Evolutionary conservation across 2,113 vertebrate genomes (phyloP).

Genomic region (Limanda limanda): DNA sequence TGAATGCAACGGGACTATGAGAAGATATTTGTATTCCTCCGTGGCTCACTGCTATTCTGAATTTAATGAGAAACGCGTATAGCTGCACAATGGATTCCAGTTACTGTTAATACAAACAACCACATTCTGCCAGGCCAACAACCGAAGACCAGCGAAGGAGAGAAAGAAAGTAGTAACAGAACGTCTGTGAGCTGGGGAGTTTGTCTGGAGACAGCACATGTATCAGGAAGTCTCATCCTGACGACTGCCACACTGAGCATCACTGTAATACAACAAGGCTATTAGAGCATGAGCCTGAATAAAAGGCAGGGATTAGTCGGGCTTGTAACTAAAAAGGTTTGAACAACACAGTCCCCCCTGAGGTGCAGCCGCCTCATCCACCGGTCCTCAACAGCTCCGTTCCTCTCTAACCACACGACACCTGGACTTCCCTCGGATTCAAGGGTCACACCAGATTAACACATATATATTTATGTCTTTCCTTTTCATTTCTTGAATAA

Average conservation of each 20-base stretch:
- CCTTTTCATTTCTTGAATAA: no score
- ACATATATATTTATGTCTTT: no score
- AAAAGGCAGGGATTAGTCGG: constrained; percentile 58
- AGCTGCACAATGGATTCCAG: constrained; percentile 56
- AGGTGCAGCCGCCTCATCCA: constrained; percentile 53
- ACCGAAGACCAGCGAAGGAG: constrained; percentile 18
- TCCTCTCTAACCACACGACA: constrained; percentile 29
- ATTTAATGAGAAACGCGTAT: constrained; percentile 70
- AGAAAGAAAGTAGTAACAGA: background rate
- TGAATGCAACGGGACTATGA: constrained; percentile 48
- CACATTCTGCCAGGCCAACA: background rate
- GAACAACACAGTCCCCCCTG: constrained; percentile 55
- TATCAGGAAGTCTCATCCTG: constrained; percentile 35
- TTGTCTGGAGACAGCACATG: constrained; percentile 39
- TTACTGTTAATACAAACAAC: constrained; percentile 50
- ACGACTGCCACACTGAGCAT: constrained; percentile 48
- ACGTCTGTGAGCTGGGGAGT: constrained; percentile 13
- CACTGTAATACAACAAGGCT: constrained; percentile 53
- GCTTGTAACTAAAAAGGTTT: constrained; percentile 55
- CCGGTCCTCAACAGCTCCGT: constrained; percentile 42
- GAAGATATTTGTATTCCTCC: constrained; percentile 59
- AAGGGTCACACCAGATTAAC: no score
- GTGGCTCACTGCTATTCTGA: constrained; percentile 54
- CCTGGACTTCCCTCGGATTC: constrained; percentile 12
- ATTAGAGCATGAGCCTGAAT: constrained; percentile 52